Percentiles rank a stretch among this genome's conserved stretches.
Evolutionary conservation across 2,888 invertebrate species (phyloP).

Genomic region (Macrophya annulata): DNA sequence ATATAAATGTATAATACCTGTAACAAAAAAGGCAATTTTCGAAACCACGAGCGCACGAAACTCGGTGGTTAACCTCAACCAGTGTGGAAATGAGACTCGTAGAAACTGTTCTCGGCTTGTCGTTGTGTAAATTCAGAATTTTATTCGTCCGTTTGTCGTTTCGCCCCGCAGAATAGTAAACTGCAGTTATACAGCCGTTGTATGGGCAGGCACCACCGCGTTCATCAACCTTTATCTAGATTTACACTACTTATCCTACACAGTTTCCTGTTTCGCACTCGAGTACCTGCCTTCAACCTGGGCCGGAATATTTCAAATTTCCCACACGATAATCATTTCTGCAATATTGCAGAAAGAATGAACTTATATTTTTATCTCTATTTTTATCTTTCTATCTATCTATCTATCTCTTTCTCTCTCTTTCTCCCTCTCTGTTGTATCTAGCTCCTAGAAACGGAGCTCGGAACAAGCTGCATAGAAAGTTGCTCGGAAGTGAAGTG

Average conservation of each 20-base stretch:
- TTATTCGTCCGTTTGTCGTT: slow-evolving; percentile 16
- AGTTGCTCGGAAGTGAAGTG: not conserved
- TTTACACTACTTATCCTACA: slow-evolving; percentile 33
- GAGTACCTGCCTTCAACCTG: not conserved
- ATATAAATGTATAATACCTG: not conserved
- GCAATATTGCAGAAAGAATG: slow-evolving; percentile 33
- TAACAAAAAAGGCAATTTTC: slow-evolving; percentile 39
- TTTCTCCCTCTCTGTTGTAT: not conserved
- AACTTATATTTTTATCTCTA: not conserved
- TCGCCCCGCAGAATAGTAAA: not conserved
- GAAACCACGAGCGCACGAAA: slow-evolving; percentile 47
- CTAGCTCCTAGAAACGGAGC: not conserved
- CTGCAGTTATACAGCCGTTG: slow-evolving; percentile 19
- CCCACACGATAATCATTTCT: slow-evolving; percentile 24
- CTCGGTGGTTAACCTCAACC: slow-evolving; percentile 46
- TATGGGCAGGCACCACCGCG: slow-evolving; percentile 27
- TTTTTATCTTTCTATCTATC: not conserved
- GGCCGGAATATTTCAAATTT: slow-evolving; percentile 32
- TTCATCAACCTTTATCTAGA: slow-evolving; percentile 45
- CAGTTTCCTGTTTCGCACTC: slow-evolving; percentile 29
- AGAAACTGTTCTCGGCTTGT: slow-evolving; percentile 32
- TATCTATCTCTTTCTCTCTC: not conserved
- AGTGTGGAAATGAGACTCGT: slow-evolving; percentile 43
- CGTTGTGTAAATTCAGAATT: slow-evolving; percentile 35
- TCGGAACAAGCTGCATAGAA: slow-evolving; percentile 17